These are phyloP conservation scores for Dromococcyx pavoninus DNA, from an alignment of 2,797 vertebrate genomes.

Conservation along the genomic window DNA sequence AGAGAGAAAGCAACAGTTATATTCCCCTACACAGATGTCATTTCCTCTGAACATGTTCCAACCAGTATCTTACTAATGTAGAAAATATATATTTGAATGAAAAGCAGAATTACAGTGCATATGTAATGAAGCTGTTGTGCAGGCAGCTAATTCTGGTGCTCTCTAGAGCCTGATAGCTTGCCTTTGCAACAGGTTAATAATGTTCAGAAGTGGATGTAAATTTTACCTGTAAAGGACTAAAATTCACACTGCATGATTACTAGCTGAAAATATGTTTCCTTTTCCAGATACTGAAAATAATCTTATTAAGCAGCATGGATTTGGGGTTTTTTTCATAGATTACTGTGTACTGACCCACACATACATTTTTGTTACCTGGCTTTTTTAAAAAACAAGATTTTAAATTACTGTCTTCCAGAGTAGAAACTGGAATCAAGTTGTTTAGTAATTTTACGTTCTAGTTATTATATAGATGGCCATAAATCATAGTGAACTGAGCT, in stretches of 20 bases:
- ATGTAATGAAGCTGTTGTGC: background rate
- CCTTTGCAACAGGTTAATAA: slow-evolving; percentile 20
- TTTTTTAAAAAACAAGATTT: background rate
- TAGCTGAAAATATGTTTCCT: background rate
- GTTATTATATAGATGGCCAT: background rate
- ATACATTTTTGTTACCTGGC: background rate
- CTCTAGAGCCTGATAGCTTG: background rate
- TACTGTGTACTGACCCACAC: background rate
- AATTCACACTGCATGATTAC: background rate
- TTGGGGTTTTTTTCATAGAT: background rate
- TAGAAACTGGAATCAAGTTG: background rate
- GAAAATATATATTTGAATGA: background rate
- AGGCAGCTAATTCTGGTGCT: background rate
- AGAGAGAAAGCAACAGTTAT: background rate
- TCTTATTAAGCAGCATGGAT: background rate
- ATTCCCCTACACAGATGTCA: background rate
- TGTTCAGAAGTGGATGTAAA: slow-evolving; percentile 17
- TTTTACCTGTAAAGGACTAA: background rate
- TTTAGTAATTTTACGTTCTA: background rate
- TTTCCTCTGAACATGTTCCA: background rate
- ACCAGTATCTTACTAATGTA: background rate
- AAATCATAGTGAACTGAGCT: background rate
- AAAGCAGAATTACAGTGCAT: background rate
- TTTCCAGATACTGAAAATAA: background rate
- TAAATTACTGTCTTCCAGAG: background rate